Percentiles rank a stretch among this genome's conserved stretches.
Evolutionary conservation across 2,888 invertebrate genomes (phyloP).

Genomic region (Isoperla grammatica): DNA sequence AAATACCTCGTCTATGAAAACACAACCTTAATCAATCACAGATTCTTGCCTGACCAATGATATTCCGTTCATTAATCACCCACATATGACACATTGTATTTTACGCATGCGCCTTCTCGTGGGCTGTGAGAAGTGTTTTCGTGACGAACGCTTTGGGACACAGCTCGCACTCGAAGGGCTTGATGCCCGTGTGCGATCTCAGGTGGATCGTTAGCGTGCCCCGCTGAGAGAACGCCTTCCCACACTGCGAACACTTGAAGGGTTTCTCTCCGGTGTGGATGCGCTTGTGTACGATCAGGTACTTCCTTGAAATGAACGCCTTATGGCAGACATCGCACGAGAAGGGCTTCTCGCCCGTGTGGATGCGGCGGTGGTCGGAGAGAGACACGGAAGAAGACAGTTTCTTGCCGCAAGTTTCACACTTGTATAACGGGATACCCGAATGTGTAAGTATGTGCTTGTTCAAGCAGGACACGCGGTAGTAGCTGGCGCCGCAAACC

Average conservation of each 20-base stretch:
- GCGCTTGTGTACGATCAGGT: conserved; percentile 43
- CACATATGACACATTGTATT: neutral
- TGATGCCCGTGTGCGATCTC: conserved; percentile 43
- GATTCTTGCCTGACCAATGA: neutral
- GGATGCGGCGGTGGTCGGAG: conserved; percentile 45
- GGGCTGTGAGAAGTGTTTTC: conserved; percentile 15
- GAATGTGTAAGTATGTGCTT: conserved; percentile 51
- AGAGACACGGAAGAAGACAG: conserved; percentile 49
- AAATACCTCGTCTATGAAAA: too few relatives aligned
- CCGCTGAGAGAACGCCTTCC: conserved; percentile 44
- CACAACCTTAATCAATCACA: too few relatives aligned
- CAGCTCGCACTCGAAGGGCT: conserved; percentile 41
- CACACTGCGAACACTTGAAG: conserved; percentile 49
- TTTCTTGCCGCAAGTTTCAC: conserved; percentile 47
- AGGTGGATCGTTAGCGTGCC: conserved; percentile 44
- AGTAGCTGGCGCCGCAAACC: conserved; percentile 26
- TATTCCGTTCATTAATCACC: too few relatives aligned
- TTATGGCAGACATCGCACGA: too few relatives aligned
- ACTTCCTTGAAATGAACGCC: conserved; percentile 41
- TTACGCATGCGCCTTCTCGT: too few relatives aligned
- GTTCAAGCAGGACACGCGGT: conserved; percentile 26
- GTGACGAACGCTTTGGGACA: conserved; percentile 45
- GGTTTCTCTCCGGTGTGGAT: conserved; percentile 51
- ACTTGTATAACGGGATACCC: conserved; percentile 48
- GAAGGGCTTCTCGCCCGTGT: conserved; percentile 37